Evolutionary conservation across 1,140 invertebrate species (phyloP).

Genomic region (Drosophila takahashii): DNA sequence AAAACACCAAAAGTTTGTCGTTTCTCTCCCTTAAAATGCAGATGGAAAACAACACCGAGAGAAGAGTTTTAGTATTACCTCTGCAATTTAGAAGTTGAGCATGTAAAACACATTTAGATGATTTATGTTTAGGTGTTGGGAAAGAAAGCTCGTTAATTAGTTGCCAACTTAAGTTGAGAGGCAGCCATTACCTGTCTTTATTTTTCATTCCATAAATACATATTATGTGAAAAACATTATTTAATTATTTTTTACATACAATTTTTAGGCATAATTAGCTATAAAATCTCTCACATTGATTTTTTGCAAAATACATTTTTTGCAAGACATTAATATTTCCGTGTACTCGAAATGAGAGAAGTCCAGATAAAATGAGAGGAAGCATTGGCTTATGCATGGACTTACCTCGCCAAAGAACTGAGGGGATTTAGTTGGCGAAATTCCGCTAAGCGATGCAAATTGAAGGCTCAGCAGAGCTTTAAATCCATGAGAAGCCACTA

Average conservation of each 20-base stretch:
- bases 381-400: conserved; percentile 6
- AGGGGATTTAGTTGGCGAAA: background rate
- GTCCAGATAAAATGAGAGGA: background rate
- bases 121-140: too few relatives aligned
- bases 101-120: background rate
- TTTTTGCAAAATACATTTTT: too few relatives aligned
- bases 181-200: too few relatives aligned
- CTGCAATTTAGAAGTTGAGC: background rate
- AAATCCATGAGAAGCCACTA: background rate
- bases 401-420: background rate
- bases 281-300: too few relatives aligned
- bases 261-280: too few relatives aligned
- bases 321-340: background rate
- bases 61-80: background rate
- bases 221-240: too few relatives aligned
- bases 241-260: too few relatives aligned
- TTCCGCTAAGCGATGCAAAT: conserved; percentile 25
- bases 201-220: too few relatives aligned
- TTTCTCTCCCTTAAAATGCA: conserved; percentile 19
- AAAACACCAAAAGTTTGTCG: conserved; percentile 15
- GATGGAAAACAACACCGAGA: background rate
- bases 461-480: conserved; percentile 13
- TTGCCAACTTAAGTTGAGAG: too few relatives aligned
- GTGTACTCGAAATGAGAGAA: background rate
- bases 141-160: too few relatives aligned